Evolutionary conservation across 2,888 invertebrate genomes (phyloP), one percentile per base, ranked within the genome.

Genomic region (Synergus laeviventris): DNA sequence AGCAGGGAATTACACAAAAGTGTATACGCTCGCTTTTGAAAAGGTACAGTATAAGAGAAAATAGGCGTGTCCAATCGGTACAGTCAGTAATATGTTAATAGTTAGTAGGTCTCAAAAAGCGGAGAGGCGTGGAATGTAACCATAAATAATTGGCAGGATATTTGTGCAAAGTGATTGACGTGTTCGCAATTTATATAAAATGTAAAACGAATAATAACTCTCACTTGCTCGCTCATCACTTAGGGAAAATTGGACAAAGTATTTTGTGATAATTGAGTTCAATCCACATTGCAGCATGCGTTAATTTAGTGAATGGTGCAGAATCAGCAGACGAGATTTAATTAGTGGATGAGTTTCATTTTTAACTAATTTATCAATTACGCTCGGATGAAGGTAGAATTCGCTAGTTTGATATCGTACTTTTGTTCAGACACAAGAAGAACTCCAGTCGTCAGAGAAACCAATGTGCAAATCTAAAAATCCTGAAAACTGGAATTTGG

Each of bases 301-400:
- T 38, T n/a, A 62, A 62, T 38, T n/a, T 4, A 38, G 11, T 38
- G 18, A n/a, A 62, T 2, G 38, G 18, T n/a, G 11, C 18, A n/a
- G 36, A 38, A 62, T 62, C 16, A 36, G 36, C 12, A 62, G 38
- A 61, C 31, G 1, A 61, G 16, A 62, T 38, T 38, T 36, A 62
- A 38, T 62, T 62, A 62, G 12, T 11, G 18, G 62, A 62, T 62
- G 38, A 62, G 38, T 38, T 38, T 36, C 62, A 62, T 62, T 62
- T n/a, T 62, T 38, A 38, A 38, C 62, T 62, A 62, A 62, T 62
- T 62, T n/a, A 38, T 62, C 62, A 62, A 18, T 62, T 38, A 8
- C 31, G 36, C 36, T 38, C 18, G 16, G 38, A 62, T 62, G 21
- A 56, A 56, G n/a, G 9, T 21, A 56, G 16, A 4, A 54, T 54